These are phyloP conservation scores for Cyrtorhinus lividipennis DNA, from an alignment of 1,140 invertebrate genomes.

Conservation along the genomic window DNA sequence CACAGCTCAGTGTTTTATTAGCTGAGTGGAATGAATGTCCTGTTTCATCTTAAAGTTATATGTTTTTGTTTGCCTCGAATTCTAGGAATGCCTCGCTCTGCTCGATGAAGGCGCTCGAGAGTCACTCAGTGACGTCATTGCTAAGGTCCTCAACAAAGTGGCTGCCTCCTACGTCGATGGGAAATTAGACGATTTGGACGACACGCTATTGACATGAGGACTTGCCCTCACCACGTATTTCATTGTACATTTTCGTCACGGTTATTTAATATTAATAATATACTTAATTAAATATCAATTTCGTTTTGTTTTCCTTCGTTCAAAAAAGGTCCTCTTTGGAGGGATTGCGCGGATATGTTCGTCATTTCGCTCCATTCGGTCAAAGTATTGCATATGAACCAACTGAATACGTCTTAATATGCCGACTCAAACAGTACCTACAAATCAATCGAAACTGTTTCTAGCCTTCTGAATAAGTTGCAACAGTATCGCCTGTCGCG, in stretches of 20 bases:
- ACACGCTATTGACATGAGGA: conserved; percentile 61
- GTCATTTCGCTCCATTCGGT: not conserved
- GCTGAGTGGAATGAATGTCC: no score
- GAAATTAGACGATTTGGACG: conserved; percentile 80
- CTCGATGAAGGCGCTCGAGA: conserved; percentile 78
- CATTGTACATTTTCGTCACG: not conserved
- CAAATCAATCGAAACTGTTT: no score
- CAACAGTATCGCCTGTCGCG: no score
- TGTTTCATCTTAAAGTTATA: no score
- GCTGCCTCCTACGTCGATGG: conserved; percentile 51
- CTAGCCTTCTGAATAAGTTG: no score
- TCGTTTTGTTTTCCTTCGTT: not conserved
- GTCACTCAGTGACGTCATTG: conserved; percentile 73
- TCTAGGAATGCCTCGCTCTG: conserved; percentile 51
- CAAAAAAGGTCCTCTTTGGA: not conserved
- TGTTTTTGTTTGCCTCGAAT: no score
- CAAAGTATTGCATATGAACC: not conserved
- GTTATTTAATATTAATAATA: conserved; percentile 7
- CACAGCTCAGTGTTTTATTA: no score
- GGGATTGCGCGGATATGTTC: not conserved
- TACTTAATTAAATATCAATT: not conserved
- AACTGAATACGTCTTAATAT: not conserved
- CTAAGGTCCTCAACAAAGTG: conserved; percentile 54
- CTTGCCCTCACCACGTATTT: not conserved
- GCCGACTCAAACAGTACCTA: not conserved